Conservation (phyloP, 1,140 invertebrate genomes). For the Pachyrhynchus sulphureomaculatus region DNA sequence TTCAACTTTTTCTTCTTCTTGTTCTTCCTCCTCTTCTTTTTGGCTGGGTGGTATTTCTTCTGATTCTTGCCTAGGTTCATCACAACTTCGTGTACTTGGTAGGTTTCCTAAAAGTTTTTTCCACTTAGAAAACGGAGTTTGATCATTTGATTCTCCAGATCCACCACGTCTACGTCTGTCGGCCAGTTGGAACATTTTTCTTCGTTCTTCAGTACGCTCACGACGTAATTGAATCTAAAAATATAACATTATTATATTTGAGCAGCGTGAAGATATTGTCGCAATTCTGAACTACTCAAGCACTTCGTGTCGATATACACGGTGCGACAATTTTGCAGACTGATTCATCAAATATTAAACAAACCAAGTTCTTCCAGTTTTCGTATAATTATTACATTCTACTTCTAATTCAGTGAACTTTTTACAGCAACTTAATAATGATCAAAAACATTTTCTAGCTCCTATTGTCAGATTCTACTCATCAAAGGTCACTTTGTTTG, state of each 20-base stretch:
- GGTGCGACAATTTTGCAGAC: too few relatives aligned
- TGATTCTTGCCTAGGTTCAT: conserved; percentile 51
- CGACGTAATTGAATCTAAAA: conserved; percentile 73
- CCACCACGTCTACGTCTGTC: conserved; percentile 63
- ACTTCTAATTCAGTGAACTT: too few relatives aligned
- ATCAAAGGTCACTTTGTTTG: too few relatives aligned
- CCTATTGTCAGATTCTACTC: too few relatives aligned
- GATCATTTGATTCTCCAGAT: conserved; percentile 55
- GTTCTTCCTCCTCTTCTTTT: conserved; percentile 9
- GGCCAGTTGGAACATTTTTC: conserved; percentile 89
- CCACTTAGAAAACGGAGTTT: conserved; percentile 67
- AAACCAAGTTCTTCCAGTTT: too few relatives aligned
- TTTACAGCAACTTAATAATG: too few relatives aligned
- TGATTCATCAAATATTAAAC: too few relatives aligned
- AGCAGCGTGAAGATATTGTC: neutral
- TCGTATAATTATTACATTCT: too few relatives aligned
- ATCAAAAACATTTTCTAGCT: too few relatives aligned
- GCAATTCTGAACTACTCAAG: too few relatives aligned
- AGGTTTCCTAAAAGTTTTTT: conserved; percentile 67
- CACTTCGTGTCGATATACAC: too few relatives aligned
- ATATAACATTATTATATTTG: neutral
- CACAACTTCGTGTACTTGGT: conserved; percentile 57
- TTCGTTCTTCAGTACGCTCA: conserved; percentile 88
- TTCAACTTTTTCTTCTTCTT: conserved; percentile 20
- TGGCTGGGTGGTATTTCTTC: conserved; percentile 22